phyloP scores from a whole-genome alignment of 2,797 vertebrate genomes.

The Onychomys arenicola region DNA sequence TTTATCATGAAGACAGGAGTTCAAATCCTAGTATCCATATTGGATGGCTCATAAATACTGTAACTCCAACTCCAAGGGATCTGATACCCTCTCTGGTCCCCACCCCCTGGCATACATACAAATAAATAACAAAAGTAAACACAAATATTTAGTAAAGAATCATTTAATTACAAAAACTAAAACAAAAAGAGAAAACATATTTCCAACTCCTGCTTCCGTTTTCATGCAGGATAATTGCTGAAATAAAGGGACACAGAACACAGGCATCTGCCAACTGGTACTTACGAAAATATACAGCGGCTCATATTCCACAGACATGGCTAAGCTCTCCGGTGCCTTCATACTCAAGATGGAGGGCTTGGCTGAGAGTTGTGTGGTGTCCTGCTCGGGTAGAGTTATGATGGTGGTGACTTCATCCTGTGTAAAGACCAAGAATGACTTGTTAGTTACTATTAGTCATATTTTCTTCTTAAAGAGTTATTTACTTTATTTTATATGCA shows the following conservation, averaged over 20 bases:
- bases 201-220: constrained; percentile 18
- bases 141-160: not conserved
- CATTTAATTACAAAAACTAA: not conserved
- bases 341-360: constrained; percentile 82
- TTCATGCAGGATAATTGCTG: not conserved
- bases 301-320: constrained; percentile 78
- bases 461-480: not conserved
- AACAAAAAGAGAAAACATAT: not conserved
- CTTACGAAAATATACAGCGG: constrained; percentile 89
- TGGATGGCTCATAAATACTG: not conserved
- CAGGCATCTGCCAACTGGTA: constrained; percentile 57
- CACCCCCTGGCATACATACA: not conserved
- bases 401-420: constrained; percentile 87
- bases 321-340: constrained; percentile 83
- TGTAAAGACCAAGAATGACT: constrained; percentile 63
- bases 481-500: not conserved
- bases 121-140: not conserved
- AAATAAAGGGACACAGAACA: not conserved
- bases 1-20: not conserved
- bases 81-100: not conserved
- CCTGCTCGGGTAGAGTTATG: constrained; percentile 63
- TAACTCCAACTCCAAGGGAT: not conserved
- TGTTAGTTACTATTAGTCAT: not conserved
- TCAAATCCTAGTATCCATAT: not conserved
- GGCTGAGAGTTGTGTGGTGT: not conserved